Evolutionary conservation across 2,797 vertebrate species (phyloP), one percentile per base, ranked within the genome.

Genomic region (Alcedo quadribrachys): DNA sequence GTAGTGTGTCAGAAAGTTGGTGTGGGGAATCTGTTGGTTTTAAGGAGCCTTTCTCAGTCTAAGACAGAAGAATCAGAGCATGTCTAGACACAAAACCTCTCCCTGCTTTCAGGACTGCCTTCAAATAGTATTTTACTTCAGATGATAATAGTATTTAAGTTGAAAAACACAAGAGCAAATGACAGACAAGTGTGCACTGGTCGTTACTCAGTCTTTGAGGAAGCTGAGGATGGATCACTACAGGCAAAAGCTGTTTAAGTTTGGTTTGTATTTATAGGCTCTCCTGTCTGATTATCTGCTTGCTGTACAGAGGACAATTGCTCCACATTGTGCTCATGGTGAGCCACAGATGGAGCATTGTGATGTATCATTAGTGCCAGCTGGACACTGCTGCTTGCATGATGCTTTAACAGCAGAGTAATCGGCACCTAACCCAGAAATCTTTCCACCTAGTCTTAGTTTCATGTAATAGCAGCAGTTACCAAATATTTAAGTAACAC

Each of bases 271-370:
- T 61, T 85, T 74, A 33, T 19, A 50, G 18, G 21, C 5, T 82
- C 43, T 67, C 24, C 73, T 37, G 42, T 14, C 27, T 48, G 30
- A 2, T 69, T 86, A 63, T 25, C n/a, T 81, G 11, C 24, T 58
- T 81, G 11, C 24, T 58, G 6, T 37, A 27, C 32, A 22, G 9
- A 80, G 50, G 55, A 61, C 27, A 8, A 42, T 77, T 4, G 13
- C 7, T 57, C 20, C n/a, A 13, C 75, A 28, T 71, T 0, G 2
- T 17, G 8, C 0, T 0, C 24, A 4, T 27, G 54, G 50, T 16
- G 69, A 85, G 76, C 53, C 2, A 6, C 61, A 87, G 91, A 63
- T 62, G 81, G 61, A 94, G 11, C 2, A 0, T 2, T 82, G 75
- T 0, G 4, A 46, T 0, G 2, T 79, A 16, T 48, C 17, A 7